Evolutionary conservation across 1,140 invertebrate genomes (phyloP).

Genomic region (Metaphire vulgaris): DNA sequence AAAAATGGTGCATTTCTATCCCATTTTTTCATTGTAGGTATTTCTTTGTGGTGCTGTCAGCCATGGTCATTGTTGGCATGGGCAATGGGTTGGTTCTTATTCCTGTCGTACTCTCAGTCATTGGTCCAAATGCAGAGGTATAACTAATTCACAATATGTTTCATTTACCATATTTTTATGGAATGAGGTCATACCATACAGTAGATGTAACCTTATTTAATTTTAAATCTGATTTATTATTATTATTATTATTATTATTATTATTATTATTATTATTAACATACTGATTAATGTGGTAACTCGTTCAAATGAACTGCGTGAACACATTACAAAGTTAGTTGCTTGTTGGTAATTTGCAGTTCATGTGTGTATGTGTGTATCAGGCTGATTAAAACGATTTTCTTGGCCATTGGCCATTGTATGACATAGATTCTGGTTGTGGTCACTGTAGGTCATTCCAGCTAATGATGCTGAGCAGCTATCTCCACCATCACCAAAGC

Average conservation of each 20-base stretch:
- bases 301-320: background rate
- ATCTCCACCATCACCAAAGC: background rate
- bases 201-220: background rate
- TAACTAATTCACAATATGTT: background rate
- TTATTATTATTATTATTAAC: background rate
- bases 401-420: background rate
- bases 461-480: background rate
- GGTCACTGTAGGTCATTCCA: background rate
- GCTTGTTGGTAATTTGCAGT: background rate
- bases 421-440: background rate
- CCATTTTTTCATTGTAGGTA: slow-evolving; percentile 56
- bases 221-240: background rate
- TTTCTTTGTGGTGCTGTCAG: slow-evolving; percentile 77
- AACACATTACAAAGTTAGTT: background rate
- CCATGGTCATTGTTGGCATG: slow-evolving; percentile 74
- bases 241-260: background rate
- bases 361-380: background rate
- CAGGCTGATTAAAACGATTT: background rate
- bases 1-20: too few relatives aligned
- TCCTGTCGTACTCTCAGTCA: slow-evolving; percentile 77
- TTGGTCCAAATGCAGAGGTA: slow-evolving; percentile 83
- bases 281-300: background rate
- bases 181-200: too few relatives aligned
- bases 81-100: slow-evolving; percentile 89
- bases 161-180: background rate